These are phyloP conservation scores for Nylanderia fulva DNA, from an alignment of 1,140 invertebrate genomes.

Conservation along the genomic window DNA sequence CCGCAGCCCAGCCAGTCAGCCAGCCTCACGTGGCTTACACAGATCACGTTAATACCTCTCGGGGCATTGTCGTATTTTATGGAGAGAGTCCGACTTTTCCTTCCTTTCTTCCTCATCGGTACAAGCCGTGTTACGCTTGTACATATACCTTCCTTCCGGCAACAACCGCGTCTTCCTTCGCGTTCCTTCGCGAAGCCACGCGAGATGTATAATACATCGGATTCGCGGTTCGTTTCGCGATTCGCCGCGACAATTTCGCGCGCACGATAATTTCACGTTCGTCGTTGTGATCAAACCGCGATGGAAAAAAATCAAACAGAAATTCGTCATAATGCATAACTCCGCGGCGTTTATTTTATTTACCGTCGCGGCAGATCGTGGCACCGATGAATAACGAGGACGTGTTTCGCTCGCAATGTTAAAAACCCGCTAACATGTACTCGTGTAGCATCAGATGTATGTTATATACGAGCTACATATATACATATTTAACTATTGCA, in stretches of 20 bases:
- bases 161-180: background rate
- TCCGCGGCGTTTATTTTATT: background rate
- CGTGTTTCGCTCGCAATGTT: background rate
- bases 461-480: slow-evolving; percentile 16
- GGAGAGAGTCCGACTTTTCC: slow-evolving; percentile 65
- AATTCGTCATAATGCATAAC: background rate
- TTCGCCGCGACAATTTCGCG: background rate
- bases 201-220: background rate
- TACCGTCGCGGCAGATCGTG: background rate
- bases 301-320: slow-evolving; percentile 2
- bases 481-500: slow-evolving; percentile 14
- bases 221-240: background rate
- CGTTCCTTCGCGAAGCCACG: background rate
- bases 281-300: no score
- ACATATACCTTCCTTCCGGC: background rate
- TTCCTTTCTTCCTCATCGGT: slow-evolving; percentile 45
- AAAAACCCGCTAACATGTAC: slow-evolving; percentile 40
- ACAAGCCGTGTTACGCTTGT: background rate
- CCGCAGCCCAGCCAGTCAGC: background rate
- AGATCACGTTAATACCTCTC: slow-evolving; percentile 75
- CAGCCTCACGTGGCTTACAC: slow-evolving; percentile 74
- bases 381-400: slow-evolving; percentile 30
- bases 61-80: slow-evolving; percentile 73
- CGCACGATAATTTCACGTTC: background rate
- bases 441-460: slow-evolving; percentile 27